Conservation (phyloP, 2,797 vertebrate species). For the Sebastes minor region DNA sequence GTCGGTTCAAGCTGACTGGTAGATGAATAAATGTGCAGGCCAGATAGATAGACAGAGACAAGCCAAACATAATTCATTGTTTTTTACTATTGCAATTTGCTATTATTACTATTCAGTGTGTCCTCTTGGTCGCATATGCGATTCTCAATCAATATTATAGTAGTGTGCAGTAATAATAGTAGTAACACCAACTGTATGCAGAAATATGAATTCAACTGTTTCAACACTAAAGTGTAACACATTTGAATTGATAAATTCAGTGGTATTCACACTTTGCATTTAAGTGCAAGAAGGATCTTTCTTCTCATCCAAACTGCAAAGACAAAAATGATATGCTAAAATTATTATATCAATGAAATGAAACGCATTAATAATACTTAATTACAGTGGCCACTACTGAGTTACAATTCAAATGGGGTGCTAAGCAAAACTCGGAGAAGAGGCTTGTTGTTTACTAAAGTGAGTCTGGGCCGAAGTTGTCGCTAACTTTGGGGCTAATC, state of each 20-base stretch:
- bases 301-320: background rate
- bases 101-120: no score
- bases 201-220: no score
- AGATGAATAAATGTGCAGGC: no score
- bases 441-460: background rate
- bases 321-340: background rate
- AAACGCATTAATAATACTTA: background rate
- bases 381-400: no score
- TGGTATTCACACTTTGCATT: background rate
- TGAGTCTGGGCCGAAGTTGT: no score
- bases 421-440: background rate
- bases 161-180: background rate
- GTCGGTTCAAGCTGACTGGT: background rate
- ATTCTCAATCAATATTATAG: background rate
- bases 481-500: background rate
- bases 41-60: no score
- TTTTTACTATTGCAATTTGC: background rate
- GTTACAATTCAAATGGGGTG: background rate
- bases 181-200: no score
- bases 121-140: no score
- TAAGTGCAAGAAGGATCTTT: background rate
- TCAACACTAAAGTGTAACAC: background rate
- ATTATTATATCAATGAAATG: background rate
- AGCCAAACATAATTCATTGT: accelerated
- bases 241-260: background rate